Base-by-base conservation (phyloP, 1,140 invertebrate genomes). In the Babylonia areolata region DNA sequence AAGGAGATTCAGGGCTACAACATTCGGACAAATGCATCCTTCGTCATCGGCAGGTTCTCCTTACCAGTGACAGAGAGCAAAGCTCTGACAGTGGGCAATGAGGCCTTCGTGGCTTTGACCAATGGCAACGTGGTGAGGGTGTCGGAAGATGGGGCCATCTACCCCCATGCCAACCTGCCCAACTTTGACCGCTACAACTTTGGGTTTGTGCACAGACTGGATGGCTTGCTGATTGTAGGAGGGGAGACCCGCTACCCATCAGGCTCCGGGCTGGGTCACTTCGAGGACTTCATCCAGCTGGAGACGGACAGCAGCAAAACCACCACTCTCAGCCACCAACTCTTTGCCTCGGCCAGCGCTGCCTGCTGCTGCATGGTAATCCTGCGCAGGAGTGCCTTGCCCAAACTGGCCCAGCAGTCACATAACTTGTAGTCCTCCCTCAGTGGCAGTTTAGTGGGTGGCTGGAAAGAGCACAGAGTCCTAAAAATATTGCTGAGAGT, bases 141-240 rank as follows among this genome's bases (percentile, higher is more conserved):
- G 39, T 37, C 85, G 40, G 87, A 87, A 40, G 87, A 85, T 64
- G 89, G 86, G 3, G 73, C 87, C 35, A 79, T 91, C 33, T 87
- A 83, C 40, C 35, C 54, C 39, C 81, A 85, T 46, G 85, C 88
- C 31, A 86, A 33, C 20, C 87, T 91, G 31, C 81, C 87, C 35
- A 87, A 87, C 80, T 91, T 91, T 86, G 86, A 91, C 58, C 73
- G 90, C 1, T 91, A 88, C 78, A 90, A 89, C 54, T 90, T 91
- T 89, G 89, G 89, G 15, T 79, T 89, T 33, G 85, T 88, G 0
- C 86, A 89, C 31, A 84, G 84, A 35, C 86, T 85, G 3, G 85
- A 58, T 37, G 84, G 75, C 78, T 58, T 89, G 37, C 35, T 91
- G n/a, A 82, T 91, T 39, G 87, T 89, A n/a, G 89, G 89, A 31